Percentiles rank a stretch among this genome's conserved stretches.
phyloP scores from a whole-genome alignment of 2,113 vertebrate genomes.

The Falco punctatus region DNA sequence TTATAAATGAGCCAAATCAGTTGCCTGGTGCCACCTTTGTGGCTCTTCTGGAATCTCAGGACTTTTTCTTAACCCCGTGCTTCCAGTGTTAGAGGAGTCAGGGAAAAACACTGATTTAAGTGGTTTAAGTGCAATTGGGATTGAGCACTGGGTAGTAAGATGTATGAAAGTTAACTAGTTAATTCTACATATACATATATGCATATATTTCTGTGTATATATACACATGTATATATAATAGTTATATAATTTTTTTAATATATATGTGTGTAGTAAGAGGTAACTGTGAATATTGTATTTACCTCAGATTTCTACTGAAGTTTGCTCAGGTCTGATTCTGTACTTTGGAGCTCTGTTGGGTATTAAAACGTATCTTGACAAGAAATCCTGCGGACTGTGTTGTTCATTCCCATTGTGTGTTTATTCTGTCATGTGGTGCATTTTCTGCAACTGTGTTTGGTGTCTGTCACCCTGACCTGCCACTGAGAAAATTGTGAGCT shows the following conservation, averaged over 20 bases:
- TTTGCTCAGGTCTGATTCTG: neutral
- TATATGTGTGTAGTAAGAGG: neutral
- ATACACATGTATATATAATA: neutral
- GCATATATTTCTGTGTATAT: neutral
- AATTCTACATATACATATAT: neutral
- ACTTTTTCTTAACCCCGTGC: neutral
- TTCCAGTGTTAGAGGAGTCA: neutral
- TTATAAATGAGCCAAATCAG: neutral
- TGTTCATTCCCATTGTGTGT: neutral
- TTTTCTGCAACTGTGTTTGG: neutral
- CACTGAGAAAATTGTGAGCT: neutral
- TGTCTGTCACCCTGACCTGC: neutral
- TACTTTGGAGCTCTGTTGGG: neutral
- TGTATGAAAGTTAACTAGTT: neutral
- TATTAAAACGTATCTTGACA: neutral
- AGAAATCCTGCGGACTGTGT: neutral
- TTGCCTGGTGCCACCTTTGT: neutral
- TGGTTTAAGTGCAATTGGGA: neutral
- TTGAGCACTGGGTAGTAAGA: neutral
- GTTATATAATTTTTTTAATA: neutral
- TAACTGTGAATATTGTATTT: rapidly evolving
- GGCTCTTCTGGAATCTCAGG: neutral
- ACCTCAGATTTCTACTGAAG: neutral
- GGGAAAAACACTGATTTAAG: neutral
- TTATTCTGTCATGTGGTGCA: neutral